Conservation (phyloP, 2,888 invertebrate genomes). For the Pilophorus perplexus region DNA sequence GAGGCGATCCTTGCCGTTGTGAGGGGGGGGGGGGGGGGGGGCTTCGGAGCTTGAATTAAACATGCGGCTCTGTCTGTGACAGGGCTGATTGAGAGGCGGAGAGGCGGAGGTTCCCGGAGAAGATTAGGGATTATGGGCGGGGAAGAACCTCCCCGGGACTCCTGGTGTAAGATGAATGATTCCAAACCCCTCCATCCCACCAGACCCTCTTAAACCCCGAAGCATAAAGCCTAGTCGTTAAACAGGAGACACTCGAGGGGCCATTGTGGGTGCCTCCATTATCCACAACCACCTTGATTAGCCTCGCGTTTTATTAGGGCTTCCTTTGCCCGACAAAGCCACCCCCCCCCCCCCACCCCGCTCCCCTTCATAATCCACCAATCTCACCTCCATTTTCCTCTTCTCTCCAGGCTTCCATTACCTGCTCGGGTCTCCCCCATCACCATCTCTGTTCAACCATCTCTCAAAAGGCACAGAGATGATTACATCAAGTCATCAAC, state of each 20-base stretch:
- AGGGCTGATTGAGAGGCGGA: conserved; percentile 43
- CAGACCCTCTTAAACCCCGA: too few species aligned
- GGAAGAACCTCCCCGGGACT: neutral
- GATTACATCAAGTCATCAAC: too few species aligned
- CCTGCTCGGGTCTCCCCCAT: conserved; percentile 5
- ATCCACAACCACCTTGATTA: conserved; percentile 38
- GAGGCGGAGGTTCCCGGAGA: neutral
- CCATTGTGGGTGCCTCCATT: conserved; percentile 29
- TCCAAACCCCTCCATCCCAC: neutral
- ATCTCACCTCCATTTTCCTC: neutral
- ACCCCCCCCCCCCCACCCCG: neutral
- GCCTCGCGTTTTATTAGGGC: conserved; percentile 39
- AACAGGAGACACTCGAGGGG: conserved; percentile 41
- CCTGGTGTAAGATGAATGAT: neutral
- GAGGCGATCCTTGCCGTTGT: too few species aligned
- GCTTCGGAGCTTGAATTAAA: conserved; percentile 36
- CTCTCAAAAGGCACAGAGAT: too few species aligned
- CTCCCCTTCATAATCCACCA: too few species aligned
- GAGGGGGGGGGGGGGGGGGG: conserved; percentile 45
- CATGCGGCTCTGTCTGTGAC: conserved; percentile 42
- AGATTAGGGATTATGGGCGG: neutral
- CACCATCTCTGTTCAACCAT: neutral
- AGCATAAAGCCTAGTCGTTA: conserved; percentile 40
- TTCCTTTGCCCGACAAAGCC: conserved; percentile 17
- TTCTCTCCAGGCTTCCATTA: neutral